Base-by-base conservation (phyloP, 2,888 invertebrate genomes). In the Cepaea hortensis region DNA sequence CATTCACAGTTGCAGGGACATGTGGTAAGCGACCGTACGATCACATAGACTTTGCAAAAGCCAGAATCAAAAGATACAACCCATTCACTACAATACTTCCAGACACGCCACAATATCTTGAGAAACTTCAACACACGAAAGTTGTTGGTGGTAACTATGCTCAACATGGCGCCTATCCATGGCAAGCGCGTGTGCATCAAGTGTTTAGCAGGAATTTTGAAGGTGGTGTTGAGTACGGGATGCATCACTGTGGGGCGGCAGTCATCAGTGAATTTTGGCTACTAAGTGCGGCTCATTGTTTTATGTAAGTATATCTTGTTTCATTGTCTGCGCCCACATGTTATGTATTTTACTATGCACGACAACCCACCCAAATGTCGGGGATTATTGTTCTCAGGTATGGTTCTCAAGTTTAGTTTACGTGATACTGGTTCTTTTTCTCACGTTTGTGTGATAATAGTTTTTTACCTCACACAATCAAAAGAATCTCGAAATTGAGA, bases 281-380 rank as follows among this genome's bases (percentile, higher is more conserved):
- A 9, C 89, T 94, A 62, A 92, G 92, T 86, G 94, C 94, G 46
- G 94, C 94, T 7, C 94, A 94, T 88, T 94, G 94, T 87, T 93
- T 93, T 85, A 81, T 87, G 93, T 93, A 89, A 88, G 91, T 90
- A 13, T 20, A 18, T 68, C 18, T 68, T 20, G 5, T 68, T n/a
- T 20, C 6, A 68, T 18, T 6, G n/a, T 18, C 18, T n/a, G 65
- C 18, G 18, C 9, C 65, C 65, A 9, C 9, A 15, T 18, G 18
- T 65, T 9, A 65, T 65, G 35, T 35, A 35, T 35, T 35, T 1
- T 35, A 35, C 35, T 35, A 35, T 35, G 35, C 35, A 35, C 35
- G 35, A 35, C 35, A 35, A 35, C 35, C 35, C 35, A 35, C 35
- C 35, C 35, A 35, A 35, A 35, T 35, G 35, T 35, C 35, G 35